These are phyloP conservation scores for Prietella phreatophila DNA, from an alignment of 2,113 vertebrate genomes.

Conservation along the genomic window DNA sequence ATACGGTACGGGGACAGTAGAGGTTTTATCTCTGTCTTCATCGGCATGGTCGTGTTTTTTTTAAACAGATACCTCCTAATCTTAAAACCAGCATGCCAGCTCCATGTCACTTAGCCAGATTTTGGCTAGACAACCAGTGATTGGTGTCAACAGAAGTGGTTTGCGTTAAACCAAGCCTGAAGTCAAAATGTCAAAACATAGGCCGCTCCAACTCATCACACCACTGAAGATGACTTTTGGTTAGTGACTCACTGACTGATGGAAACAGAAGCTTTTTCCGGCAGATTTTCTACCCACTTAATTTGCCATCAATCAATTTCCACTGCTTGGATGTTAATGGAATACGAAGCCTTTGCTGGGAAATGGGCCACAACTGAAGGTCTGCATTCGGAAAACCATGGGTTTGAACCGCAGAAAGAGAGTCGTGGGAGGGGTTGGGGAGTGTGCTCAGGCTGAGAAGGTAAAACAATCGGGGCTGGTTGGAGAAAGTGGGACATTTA, in stretches of 20 bases:
- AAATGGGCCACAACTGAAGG: slow-evolving; percentile 33
- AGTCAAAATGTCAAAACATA: slow-evolving; percentile 12
- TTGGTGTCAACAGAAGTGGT: neutral
- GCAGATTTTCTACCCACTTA: slow-evolving; percentile 37
- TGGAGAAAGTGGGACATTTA: neutral
- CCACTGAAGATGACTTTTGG: slow-evolving; percentile 1
- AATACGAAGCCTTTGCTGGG: slow-evolving; percentile 26
- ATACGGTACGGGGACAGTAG: slow-evolving; percentile 58
- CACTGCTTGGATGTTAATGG: slow-evolving; percentile 23
- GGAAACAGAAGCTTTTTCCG: slow-evolving; percentile 16
- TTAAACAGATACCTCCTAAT: slow-evolving; percentile 67
- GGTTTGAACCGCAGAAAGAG: slow-evolving; percentile 3
- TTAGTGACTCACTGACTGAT: slow-evolving; percentile 35
- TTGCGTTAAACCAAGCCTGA: slow-evolving; percentile 28
- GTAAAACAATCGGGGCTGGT: neutral
- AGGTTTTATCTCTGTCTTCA: slow-evolving; percentile 62
- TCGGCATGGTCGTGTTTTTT: slow-evolving; percentile 55
- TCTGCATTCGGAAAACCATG: slow-evolving; percentile 15
- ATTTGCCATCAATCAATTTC: slow-evolving; percentile 38
- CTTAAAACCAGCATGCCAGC: slow-evolving; percentile 54
- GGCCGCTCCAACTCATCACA: neutral
- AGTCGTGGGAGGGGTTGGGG: neutral
- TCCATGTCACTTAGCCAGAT: slow-evolving; percentile 58
- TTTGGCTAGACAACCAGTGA: slow-evolving; percentile 43
- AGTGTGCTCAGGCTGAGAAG: neutral